Evolutionary conservation across 2,113 vertebrate species (phyloP).

Genomic region (Caracal caracal): DNA sequence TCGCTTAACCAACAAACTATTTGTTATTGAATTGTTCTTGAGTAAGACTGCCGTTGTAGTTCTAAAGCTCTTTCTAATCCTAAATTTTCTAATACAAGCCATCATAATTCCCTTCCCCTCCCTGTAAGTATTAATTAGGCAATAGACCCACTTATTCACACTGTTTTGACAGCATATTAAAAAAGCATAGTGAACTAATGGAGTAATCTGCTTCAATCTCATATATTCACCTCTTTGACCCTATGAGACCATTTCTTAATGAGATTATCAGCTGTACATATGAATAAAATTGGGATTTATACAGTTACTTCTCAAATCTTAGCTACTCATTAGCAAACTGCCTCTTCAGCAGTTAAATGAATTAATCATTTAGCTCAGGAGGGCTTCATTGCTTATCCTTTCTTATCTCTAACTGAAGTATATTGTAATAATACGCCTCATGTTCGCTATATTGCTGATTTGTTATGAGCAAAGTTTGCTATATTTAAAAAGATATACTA

Average conservation of each 20-base stretch:
- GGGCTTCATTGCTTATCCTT: background rate
- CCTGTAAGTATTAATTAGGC: constrained; percentile 3
- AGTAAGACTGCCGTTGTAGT: background rate
- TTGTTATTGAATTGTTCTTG: constrained; percentile 1
- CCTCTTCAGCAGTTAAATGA: constrained; percentile 22
- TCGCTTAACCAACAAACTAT: background rate
- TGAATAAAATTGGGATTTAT: constrained; percentile 4
- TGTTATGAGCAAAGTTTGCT: background rate
- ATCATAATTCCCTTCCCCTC: background rate
- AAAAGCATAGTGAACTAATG: constrained; percentile 26
- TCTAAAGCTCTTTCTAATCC: constrained; percentile 25
- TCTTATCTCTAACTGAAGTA: constrained; percentile 6
- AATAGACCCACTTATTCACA: background rate
- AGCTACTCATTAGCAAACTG: constrained; percentile 32
- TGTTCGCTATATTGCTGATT: background rate
- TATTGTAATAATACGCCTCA: background rate
- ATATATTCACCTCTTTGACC: constrained; percentile 25
- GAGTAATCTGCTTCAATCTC: background rate
- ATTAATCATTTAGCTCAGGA: constrained; percentile 37
- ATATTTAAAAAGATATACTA: background rate
- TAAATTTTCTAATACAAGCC: background rate
- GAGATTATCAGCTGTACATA: constrained; percentile 18
- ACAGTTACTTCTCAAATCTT: constrained; percentile 40
- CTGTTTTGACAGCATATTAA: background rate
- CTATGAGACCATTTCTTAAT: constrained; percentile 54